Evolutionary conservation across 2,888 invertebrate genomes (phyloP).

Genomic region (Ramazzottius varieornatus): DNA sequence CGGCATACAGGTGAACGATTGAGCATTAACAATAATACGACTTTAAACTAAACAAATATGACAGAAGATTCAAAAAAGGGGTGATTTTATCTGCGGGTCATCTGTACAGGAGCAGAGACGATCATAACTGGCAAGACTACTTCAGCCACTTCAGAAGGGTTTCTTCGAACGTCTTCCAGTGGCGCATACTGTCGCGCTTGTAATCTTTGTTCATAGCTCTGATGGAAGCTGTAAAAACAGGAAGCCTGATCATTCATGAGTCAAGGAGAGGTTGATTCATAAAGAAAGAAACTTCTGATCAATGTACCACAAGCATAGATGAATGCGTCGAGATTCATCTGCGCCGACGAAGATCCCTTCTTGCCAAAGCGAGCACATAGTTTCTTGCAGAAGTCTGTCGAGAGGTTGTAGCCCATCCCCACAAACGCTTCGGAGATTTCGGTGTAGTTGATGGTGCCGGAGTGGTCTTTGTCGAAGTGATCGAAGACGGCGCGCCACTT

Average conservation of each 20-base stretch:
- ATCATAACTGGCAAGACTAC: not conserved
- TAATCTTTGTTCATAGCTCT: not conserved
- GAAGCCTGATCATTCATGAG: not conserved
- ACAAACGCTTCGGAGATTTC: not conserved
- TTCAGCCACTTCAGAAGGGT: not conserved
- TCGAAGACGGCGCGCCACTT: not conserved
- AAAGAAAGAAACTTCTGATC: no score
- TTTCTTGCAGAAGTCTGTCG: not conserved
- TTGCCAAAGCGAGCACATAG: not conserved
- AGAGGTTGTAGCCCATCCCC: not conserved
- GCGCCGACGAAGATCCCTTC: not conserved
- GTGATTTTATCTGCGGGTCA: no score
- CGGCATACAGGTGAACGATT: not conserved
- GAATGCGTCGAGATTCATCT: not conserved
- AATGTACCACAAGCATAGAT: not conserved
- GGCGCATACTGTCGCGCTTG: not conserved
- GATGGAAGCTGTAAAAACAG: not conserved
- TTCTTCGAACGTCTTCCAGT: not conserved
- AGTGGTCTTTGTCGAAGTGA: not conserved
- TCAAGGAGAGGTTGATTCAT: not conserved
- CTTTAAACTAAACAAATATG: no score
- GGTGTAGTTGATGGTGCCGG: not conserved
- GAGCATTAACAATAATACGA: no score
- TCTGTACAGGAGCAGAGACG: no score
- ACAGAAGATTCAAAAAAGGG: no score